Conservation (phyloP, 1,140 invertebrate genomes). For the Pemphigus obesinymphae region DNA sequence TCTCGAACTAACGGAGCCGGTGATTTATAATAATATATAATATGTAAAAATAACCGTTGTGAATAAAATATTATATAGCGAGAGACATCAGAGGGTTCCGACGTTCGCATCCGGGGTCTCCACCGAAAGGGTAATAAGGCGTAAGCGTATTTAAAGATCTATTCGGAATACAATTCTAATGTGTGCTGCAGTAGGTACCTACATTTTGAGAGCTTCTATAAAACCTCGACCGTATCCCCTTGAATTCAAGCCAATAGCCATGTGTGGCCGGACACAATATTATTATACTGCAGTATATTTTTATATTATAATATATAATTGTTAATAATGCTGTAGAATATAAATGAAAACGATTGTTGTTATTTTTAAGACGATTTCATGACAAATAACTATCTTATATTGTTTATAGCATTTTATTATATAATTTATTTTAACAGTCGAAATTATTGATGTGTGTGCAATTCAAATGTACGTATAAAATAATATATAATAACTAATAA, state of each 20-base stretch:
- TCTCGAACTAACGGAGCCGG: background rate
- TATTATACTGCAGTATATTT: too few species aligned
- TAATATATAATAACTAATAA: too few species aligned
- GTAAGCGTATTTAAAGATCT: constrained; percentile 22
- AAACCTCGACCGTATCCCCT: background rate
- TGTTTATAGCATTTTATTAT: too few species aligned
- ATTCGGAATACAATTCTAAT: background rate
- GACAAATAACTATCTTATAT: too few species aligned
- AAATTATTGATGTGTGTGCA: too few species aligned
- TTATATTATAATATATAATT: too few species aligned
- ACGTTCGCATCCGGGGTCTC: constrained; percentile 11
- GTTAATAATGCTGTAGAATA: too few species aligned
- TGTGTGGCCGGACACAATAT: background rate
- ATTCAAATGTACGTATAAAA: too few species aligned
- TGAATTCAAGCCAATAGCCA: constrained; percentile 16
- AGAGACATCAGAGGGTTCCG: background rate
- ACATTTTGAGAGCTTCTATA: background rate
- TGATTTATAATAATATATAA: constrained; percentile 12
- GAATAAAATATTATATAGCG: background rate
- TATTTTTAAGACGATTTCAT: too few species aligned
- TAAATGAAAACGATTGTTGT: too few species aligned
- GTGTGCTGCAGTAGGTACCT: too few species aligned
- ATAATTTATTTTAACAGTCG: too few species aligned
- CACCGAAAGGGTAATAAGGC: constrained; percentile 31
- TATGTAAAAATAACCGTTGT: constrained; percentile 20